A percentile compares a stretch with the other conserved stretches of the same genome.
These are phyloP conservation scores for Agrochola lota DNA, from an alignment of 2,888 invertebrate species.

Conservation along the genomic window DNA sequence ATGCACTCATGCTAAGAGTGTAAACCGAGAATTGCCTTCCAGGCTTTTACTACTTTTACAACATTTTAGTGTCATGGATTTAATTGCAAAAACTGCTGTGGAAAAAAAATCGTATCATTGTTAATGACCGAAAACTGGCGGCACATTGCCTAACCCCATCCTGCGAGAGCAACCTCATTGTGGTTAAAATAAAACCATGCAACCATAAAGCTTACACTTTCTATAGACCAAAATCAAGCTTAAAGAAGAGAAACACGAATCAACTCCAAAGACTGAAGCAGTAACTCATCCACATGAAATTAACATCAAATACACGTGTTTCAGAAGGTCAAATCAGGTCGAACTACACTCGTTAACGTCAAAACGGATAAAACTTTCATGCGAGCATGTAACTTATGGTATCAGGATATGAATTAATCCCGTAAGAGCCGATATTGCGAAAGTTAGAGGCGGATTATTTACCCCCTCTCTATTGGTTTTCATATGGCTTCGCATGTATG, in stretches of 20 bases:
- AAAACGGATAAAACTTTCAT: slow-evolving; percentile 76
- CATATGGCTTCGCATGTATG: slow-evolving; percentile 66
- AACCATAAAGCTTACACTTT: background rate
- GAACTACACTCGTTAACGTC: slow-evolving; percentile 73
- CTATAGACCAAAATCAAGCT: background rate
- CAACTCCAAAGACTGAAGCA: slow-evolving; percentile 8
- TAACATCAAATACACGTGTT: slow-evolving; percentile 57
- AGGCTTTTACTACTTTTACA: no score
- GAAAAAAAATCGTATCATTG: background rate
- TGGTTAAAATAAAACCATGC: no score
- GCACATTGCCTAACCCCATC: background rate
- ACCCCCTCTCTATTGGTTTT: slow-evolving; percentile 69
- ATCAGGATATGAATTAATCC: slow-evolving; percentile 79
- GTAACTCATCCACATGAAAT: slow-evolving; percentile 49
- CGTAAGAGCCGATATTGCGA: slow-evolving; percentile 79
- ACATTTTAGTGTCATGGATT: no score
- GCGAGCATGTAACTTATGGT: slow-evolving; percentile 73
- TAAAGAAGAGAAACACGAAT: background rate
- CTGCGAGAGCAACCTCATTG: no score
- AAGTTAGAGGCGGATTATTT: slow-evolving; percentile 71
- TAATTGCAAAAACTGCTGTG: no score
- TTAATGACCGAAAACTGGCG: background rate
- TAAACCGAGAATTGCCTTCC: background rate
- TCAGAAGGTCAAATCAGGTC: slow-evolving; percentile 59
- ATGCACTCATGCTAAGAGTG: no score